Evolutionary conservation across 1,140 invertebrate species (phyloP), one percentile per base, ranked within the genome.

Genomic region (Bombus sylvicola): DNA sequence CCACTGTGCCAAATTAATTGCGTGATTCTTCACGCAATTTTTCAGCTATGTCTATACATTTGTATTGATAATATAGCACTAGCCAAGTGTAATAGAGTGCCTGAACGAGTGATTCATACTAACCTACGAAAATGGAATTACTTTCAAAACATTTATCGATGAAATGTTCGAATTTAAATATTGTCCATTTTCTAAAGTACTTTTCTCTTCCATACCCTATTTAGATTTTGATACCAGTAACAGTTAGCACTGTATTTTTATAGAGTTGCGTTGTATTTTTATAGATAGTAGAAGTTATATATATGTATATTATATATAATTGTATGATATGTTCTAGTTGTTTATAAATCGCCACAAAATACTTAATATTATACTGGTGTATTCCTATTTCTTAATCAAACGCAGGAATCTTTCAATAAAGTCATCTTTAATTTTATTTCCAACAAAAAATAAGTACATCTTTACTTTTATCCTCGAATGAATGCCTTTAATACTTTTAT

Each of bases 11-110:
- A 94, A 93, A 93, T 87, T 90, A 92, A 92, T 94, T 93, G 91
- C 90, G 88, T 87, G 87, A 87, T 73, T 86, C 82, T 71, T 64
- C 83, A 90, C 90, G 68, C 81, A 89, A 91, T 86, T 73, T 81
- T 79, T 66, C 76, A 87, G 89, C 85, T 88, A 89, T 91, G 86
- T 90, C 78, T 81, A 84, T 89, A 89, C 87, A 86, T 91, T 88
- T 90, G 85, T 91, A 93, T 90, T 71, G 81, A 89, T 89, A 89
- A 92, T 90, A 92, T 94, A 94, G 91, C 90, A 87, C 87, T 93
- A 94, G 92, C 91, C 90, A 94, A 92, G 90, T 87, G 90, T 94
- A 94, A 93, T 93, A 92, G 94, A 94, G 94, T 95, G 94, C 94
- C 94, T 94, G 94, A 94, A 92, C 81, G 91, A 93, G 91, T 94